Evolutionary conservation across 2,113 vertebrate genomes (phyloP).

Genomic region (Silurus asotus): DNA sequence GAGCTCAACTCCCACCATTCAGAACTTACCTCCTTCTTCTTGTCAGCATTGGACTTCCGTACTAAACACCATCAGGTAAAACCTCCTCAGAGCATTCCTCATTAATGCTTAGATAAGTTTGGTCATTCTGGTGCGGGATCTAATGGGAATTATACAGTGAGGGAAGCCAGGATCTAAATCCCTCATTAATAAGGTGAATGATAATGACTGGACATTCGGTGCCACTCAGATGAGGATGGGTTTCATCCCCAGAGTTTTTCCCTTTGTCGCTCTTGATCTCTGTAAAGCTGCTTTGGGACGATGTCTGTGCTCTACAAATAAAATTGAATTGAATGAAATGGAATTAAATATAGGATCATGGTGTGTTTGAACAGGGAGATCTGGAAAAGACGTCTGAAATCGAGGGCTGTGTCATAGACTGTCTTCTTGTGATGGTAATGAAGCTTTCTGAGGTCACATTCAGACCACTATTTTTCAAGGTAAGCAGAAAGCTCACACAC

Average conservation of each 20-base stretch:
- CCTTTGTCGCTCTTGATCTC: too few species aligned
- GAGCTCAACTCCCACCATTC: slow-evolving; percentile 83
- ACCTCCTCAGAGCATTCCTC: neutral
- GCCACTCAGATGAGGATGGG: too few species aligned
- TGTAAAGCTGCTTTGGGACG: too few species aligned
- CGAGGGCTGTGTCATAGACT: slow-evolving; percentile 82
- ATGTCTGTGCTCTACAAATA: too few species aligned
- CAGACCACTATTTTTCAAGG: slow-evolving; percentile 96
- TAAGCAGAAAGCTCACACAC: slow-evolving; percentile 51
- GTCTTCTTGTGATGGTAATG: slow-evolving; percentile 88
- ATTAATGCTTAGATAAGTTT: neutral
- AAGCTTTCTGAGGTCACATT: slow-evolving; percentile 95
- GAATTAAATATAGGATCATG: neutral
- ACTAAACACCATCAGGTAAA: slow-evolving; percentile 79
- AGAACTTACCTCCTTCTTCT: slow-evolving; percentile 88
- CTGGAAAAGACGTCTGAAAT: slow-evolving; percentile 77
- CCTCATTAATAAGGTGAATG: too few species aligned
- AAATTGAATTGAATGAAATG: too few species aligned
- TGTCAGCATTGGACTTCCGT: slow-evolving; percentile 86
- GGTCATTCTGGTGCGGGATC: neutral
- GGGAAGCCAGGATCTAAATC: neutral
- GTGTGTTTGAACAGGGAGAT: slow-evolving; percentile 72
- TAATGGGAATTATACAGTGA: neutral
- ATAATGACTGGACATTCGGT: too few species aligned
- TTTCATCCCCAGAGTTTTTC: too few species aligned